Conservation (phyloP, 2,113 vertebrate species). For the Antigone vipio region DNA sequence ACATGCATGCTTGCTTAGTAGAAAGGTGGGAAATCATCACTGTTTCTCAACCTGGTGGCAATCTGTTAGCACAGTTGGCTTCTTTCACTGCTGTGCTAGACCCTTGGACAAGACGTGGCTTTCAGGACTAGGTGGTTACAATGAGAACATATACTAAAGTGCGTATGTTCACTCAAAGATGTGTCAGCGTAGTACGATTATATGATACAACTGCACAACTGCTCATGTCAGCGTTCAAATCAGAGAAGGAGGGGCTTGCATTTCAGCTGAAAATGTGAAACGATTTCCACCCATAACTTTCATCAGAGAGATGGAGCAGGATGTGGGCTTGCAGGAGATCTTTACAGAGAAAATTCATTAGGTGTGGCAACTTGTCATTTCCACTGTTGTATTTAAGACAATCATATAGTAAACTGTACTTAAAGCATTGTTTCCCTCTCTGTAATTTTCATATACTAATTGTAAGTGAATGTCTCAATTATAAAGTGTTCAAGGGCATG, state of each 20-base stretch:
- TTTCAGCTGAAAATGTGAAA: not conserved
- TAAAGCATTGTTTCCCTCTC: not conserved
- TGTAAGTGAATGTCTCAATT: not conserved
- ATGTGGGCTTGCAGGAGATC: not conserved
- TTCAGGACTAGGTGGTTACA: not conserved
- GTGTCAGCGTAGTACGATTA: not conserved
- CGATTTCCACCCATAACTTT: not conserved
- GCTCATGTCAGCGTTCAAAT: not conserved
- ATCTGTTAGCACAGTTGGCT: not conserved
- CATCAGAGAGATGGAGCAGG: not conserved
- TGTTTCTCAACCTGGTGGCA: not conserved
- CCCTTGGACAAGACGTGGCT: not conserved
- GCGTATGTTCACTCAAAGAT: not conserved
- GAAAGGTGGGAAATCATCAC: not conserved
- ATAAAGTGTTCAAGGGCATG: not conserved
- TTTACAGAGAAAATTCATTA: not conserved
- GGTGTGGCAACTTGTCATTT: not conserved
- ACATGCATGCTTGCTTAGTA: not conserved
- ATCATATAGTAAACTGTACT: not conserved
- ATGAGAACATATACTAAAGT: not conserved
- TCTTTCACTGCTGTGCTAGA: not conserved
- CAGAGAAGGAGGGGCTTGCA: not conserved
- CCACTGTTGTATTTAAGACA: not conserved
- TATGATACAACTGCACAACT: not conserved
- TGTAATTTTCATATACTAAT: slow-evolving; percentile 3